Conservation (phyloP, 2,797 vertebrate genomes). For the Pelodytes ibericus region DNA sequence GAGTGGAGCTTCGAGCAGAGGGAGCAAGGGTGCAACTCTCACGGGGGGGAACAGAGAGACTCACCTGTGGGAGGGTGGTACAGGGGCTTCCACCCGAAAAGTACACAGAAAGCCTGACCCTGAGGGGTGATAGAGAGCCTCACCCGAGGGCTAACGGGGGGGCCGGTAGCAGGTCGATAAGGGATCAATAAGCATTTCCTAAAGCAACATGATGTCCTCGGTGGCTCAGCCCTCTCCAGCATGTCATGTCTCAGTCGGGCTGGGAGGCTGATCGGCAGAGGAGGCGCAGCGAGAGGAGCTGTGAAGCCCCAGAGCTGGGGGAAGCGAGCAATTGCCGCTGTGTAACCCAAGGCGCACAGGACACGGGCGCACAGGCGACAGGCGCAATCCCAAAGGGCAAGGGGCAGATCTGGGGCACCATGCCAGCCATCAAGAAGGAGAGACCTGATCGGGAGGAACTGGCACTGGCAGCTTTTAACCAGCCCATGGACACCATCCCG, state of each 20-base stretch:
- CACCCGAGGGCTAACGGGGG: constrained; percentile 3
- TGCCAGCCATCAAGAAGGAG: constrained; percentile 98
- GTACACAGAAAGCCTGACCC: no score
- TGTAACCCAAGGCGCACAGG: constrained; percentile 44
- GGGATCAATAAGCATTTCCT: constrained; percentile 69
- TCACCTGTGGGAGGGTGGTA: no score
- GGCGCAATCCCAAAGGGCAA: constrained; percentile 55
- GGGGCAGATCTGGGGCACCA: constrained; percentile 69
- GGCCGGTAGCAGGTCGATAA: constrained; percentile 60
- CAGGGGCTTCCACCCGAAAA: no score
- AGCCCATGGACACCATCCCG: constrained; percentile 75
- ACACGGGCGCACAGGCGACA: constrained; percentile 37
- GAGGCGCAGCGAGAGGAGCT: constrained; percentile 38
- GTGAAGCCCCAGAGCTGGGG: neutral
- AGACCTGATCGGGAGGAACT: constrained; percentile 90
- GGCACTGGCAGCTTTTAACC: constrained; percentile 89
- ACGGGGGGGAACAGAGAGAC: neutral
- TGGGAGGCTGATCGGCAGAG: constrained; percentile 63
- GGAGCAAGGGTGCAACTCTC: no score
- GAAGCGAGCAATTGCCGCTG: constrained; percentile 3
- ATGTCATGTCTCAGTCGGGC: constrained; percentile 81
- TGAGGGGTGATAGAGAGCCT: no score
- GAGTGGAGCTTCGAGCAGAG: no score
- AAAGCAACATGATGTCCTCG: constrained; percentile 73
- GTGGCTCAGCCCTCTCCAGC: constrained; percentile 74